Percentiles rank a stretch among this genome's conserved stretches.
phyloP scores from a whole-genome alignment of 2,113 vertebrate species.

The Caretta caretta region DNA sequence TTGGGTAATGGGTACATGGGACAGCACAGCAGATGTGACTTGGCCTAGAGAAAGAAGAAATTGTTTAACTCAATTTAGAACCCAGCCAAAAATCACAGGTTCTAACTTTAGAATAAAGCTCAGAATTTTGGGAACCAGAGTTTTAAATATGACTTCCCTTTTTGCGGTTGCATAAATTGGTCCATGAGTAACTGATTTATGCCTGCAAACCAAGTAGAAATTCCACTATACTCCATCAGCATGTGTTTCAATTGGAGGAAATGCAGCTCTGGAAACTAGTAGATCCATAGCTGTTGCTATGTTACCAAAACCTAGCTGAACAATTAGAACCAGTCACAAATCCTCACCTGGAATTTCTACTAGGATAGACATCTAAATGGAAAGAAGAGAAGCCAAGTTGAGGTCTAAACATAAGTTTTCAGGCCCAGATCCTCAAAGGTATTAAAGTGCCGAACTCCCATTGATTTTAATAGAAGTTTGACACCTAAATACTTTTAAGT shows the following conservation, averaged over 20 bases:
- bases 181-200: background rate
- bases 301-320: background rate
- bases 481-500: background rate
- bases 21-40: background rate
- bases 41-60: background rate
- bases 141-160: constrained; percentile 46
- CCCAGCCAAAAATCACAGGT: background rate
- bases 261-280: constrained; percentile 5
- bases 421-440: background rate
- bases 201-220: background rate
- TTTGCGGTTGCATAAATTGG: background rate
- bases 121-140: constrained; percentile 32
- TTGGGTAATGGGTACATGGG: background rate
- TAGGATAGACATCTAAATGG: background rate
- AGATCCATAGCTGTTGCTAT: background rate
- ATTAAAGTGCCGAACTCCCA: background rate
- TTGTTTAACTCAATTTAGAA: background rate
- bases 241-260: constrained; percentile 11
- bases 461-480: background rate
- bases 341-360: background rate
- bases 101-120: constrained; percentile 18
- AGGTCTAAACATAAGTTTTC: background rate
- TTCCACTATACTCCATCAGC: background rate
- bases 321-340: background rate
- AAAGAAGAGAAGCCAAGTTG: background rate